phyloP scores from a whole-genome alignment of 2,888 invertebrate species.

The Bombyx huttoni region DNA sequence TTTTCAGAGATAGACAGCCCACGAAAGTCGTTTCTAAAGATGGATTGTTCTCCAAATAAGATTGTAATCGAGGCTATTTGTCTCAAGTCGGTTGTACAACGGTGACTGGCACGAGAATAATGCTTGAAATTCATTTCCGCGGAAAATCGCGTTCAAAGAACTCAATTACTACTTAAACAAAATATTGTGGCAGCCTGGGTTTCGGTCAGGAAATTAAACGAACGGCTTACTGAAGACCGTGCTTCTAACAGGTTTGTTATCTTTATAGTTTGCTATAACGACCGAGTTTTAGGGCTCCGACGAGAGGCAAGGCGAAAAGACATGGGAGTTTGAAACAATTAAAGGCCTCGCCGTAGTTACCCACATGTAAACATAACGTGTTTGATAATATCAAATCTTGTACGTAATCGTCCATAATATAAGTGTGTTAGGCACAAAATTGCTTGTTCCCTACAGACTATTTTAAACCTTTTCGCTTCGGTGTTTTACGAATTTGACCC shows the following conservation, averaged over 20 bases:
- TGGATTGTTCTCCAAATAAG: neutral
- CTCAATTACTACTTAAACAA: constrained; percentile 66
- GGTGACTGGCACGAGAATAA: constrained; percentile 24
- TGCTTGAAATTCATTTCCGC: constrained; percentile 53
- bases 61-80: constrained; percentile 1
- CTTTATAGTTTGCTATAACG: constrained; percentile 48
- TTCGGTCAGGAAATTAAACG: constrained; percentile 66
- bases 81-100: constrained; percentile 16
- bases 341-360: constrained; percentile 42
- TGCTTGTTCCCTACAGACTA: constrained; percentile 23
- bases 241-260: constrained; percentile 49
- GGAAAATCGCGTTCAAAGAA: constrained; percentile 57
- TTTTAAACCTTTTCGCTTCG: constrained; percentile 47
- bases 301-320: constrained; percentile 44
- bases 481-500: constrained; percentile 63
- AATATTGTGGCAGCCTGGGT: constrained; percentile 55
- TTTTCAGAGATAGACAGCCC: too few relatives aligned
- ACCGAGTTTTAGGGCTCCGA: constrained; percentile 31
- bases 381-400: neutral
- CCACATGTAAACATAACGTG: constrained; percentile 19
- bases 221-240: constrained; percentile 48
- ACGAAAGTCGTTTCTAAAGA: neutral
- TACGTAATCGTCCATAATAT: constrained; percentile 22
- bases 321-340: constrained; percentile 41
- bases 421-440: constrained; percentile 35